These are phyloP conservation scores for Petrocephalus sullivani DNA, from an alignment of 2,797 vertebrate genomes.

Conservation along the genomic window DNA sequence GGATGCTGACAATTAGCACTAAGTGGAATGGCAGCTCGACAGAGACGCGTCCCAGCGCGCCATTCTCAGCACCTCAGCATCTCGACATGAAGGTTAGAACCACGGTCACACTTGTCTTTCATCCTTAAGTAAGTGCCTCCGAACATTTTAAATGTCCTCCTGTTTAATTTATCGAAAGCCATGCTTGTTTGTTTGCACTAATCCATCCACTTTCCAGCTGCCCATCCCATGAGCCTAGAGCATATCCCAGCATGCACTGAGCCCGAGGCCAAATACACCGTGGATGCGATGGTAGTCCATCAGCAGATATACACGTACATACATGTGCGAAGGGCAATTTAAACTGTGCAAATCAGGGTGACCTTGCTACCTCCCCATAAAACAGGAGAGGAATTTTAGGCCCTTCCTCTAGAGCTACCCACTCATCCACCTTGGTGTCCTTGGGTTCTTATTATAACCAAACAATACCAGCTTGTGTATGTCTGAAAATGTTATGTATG, in stretches of 20 bases:
- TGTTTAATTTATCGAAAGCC: background rate
- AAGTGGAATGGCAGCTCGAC: background rate
- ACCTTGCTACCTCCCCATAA: background rate
- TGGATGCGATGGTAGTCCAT: background rate
- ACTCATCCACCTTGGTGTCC: background rate
- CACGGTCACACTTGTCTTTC: background rate
- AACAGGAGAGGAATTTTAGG: background rate
- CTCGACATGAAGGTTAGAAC: background rate
- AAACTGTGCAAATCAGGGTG: background rate
- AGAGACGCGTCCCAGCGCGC: background rate
- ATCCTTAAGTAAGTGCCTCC: background rate
- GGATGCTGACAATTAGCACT: background rate
- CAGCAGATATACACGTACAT: background rate
- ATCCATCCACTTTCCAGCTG: background rate
- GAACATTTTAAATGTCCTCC: constrained; percentile 11
- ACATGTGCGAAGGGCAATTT: background rate
- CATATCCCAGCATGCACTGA: background rate
- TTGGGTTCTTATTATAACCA: background rate
- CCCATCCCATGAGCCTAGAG: background rate
- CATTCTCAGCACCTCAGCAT: background rate
- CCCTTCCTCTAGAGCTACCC: background rate
- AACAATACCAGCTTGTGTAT: background rate
- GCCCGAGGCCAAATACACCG: background rate
- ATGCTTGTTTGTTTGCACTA: background rate
- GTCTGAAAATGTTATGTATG: background rate